Conservation (phyloP, 2,888 invertebrate genomes). For the Aleiodes testaceus region DNA sequence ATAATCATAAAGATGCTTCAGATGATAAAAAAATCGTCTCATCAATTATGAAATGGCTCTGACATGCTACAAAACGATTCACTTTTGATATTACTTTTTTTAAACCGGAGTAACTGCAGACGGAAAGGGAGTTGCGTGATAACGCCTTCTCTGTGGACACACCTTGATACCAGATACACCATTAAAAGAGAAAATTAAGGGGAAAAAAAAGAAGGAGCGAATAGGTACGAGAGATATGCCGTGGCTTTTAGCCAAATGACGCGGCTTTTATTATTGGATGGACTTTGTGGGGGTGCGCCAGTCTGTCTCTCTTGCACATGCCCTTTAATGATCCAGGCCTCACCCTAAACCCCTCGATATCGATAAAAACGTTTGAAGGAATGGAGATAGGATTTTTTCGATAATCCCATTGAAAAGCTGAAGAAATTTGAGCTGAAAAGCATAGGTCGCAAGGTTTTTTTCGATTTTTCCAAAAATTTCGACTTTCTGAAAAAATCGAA, state of each 20-base stretch:
- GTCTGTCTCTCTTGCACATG: conserved; percentile 33
- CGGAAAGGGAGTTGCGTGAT: conserved; percentile 62
- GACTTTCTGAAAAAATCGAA: too few relatives aligned
- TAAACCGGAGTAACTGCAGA: background rate
- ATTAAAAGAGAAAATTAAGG: conserved; percentile 25
- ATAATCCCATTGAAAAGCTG: too few relatives aligned
- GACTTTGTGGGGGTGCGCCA: conserved; percentile 65
- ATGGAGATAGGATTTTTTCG: too few relatives aligned
- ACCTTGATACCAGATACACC: conserved; percentile 66
- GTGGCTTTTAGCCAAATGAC: conserved; percentile 71
- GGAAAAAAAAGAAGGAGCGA: conserved; percentile 14
- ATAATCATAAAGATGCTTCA: too few relatives aligned
- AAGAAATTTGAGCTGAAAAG: too few relatives aligned
- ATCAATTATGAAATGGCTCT: conserved; percentile 15
- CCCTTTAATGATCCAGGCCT: conserved; percentile 32
- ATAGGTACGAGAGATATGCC: conserved; percentile 39
- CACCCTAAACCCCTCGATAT: conserved; percentile 24
- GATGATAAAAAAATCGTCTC: background rate
- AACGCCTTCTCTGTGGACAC: conserved; percentile 60
- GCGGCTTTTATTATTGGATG: conserved; percentile 69
- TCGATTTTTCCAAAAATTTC: too few relatives aligned
- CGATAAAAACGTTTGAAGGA: background rate
- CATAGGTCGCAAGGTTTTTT: too few relatives aligned
- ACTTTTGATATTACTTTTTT: conserved; percentile 27
- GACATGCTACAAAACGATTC: conserved; percentile 10